These are phyloP conservation scores for Isurus oxyrinchus DNA, from an alignment of 2,113 vertebrate species.

Conservation along the genomic window DNA sequence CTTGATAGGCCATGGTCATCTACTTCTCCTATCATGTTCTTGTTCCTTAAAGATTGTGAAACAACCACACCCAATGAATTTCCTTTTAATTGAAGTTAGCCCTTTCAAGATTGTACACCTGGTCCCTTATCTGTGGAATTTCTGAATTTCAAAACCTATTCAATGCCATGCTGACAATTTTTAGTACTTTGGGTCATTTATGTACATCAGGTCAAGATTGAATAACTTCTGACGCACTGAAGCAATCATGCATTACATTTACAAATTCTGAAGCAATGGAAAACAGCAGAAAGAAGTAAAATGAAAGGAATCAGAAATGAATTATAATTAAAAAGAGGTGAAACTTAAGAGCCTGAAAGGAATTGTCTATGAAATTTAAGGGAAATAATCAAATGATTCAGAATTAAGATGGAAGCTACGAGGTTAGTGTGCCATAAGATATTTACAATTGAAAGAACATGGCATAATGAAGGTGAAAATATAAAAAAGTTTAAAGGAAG, in stretches of 20 bases:
- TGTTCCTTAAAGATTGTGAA: too few relatives aligned
- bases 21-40: too few relatives aligned
- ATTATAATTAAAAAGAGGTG: not conserved
- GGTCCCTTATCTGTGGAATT: not conserved
- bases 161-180: not conserved
- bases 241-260: not conserved
- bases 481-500: not conserved
- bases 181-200: not conserved
- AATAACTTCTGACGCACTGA: not conserved
- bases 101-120: not conserved
- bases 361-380: not conserved
- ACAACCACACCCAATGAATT: not conserved
- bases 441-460: not conserved
- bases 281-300: not conserved
- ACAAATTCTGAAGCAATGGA: not conserved
- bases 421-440: not conserved
- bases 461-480: not conserved
- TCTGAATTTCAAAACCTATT: not conserved
- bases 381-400: not conserved
- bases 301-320: not conserved
- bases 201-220: not conserved
- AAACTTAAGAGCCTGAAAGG: not conserved
- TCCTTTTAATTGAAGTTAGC: not conserved
- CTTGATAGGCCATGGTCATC: too few relatives aligned
- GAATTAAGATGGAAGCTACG: not conserved